Evolutionary conservation across 2,113 vertebrate species (phyloP).

Genomic region (Vulpes ferrilata): DNA sequence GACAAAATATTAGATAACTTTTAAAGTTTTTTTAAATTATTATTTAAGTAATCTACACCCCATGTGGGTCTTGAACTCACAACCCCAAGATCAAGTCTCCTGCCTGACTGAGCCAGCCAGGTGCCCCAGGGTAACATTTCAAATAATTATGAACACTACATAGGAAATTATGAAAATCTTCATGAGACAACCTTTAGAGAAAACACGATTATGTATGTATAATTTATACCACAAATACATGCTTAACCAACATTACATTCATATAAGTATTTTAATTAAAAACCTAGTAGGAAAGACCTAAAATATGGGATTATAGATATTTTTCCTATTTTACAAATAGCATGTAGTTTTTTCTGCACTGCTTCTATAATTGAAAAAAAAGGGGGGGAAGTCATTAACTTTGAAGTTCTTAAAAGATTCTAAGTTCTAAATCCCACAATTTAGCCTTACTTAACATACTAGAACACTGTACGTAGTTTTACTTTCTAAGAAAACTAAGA

Average conservation of each 20-base stretch:
- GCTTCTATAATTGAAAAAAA: neutral
- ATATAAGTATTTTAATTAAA: constrained; percentile 37
- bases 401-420: constrained; percentile 21
- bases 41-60: neutral
- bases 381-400: neutral
- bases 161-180: constrained; percentile 33
- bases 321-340: neutral
- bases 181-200: constrained; percentile 16
- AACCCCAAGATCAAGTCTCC: neutral
- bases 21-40: neutral
- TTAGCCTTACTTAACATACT: constrained; percentile 2
- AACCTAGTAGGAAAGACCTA: constrained; percentile 32
- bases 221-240: constrained; percentile 4
- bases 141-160: neutral
- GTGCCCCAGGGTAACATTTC: neutral
- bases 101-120: neutral
- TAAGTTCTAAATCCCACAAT: constrained; percentile 30
- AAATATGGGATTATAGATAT: neutral
- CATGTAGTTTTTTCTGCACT: neutral
- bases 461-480: constrained; percentile 13
- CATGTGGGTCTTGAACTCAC: neutral
- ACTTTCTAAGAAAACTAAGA: constrained; percentile 34
- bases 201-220: neutral
- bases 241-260: neutral
- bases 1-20: neutral